Conservation (phyloP, 2,113 vertebrate genomes). For the Speoplatyrhinus poulsoni region DNA sequence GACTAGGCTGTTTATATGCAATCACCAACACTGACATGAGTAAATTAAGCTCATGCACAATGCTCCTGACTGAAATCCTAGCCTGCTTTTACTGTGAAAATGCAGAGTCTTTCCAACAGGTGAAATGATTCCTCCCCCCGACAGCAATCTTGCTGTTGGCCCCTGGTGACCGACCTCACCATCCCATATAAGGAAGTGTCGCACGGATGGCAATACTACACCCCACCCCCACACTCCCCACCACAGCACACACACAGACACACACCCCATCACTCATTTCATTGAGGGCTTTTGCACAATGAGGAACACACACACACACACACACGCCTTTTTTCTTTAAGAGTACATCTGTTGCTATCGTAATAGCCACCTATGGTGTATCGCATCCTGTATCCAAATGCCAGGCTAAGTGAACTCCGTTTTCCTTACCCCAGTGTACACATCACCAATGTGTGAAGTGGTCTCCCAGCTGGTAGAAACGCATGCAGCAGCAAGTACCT, state of each 20-base stretch:
- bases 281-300: background rate
- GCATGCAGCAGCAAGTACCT: background rate
- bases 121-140: conserved; percentile 18
- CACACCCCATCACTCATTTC: background rate
- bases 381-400: conserved; percentile 4
- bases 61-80: conserved; percentile 6
- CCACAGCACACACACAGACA: background rate
- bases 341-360: background rate
- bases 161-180: conserved; percentile 7
- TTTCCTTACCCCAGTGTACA: conserved; percentile 1
- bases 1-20: background rate
- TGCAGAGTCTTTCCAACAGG: conserved; percentile 34
- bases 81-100: conserved; percentile 8
- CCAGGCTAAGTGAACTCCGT: background rate
- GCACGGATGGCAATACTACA: conserved; percentile 32
- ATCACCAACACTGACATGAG: background rate
- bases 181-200: conserved; percentile 68
- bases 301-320: conserved; percentile 25
- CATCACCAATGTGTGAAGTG: background rate
- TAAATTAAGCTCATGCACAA: background rate
- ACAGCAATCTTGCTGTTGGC: background rate
- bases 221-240: conserved; percentile 18
- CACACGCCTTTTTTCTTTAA: conserved; percentile 7
- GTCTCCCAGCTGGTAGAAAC: background rate
- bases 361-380: conserved; percentile 4